phyloP scores from a whole-genome alignment of 2,113 vertebrate genomes.

The Aspidoscelis tigris region DNA sequence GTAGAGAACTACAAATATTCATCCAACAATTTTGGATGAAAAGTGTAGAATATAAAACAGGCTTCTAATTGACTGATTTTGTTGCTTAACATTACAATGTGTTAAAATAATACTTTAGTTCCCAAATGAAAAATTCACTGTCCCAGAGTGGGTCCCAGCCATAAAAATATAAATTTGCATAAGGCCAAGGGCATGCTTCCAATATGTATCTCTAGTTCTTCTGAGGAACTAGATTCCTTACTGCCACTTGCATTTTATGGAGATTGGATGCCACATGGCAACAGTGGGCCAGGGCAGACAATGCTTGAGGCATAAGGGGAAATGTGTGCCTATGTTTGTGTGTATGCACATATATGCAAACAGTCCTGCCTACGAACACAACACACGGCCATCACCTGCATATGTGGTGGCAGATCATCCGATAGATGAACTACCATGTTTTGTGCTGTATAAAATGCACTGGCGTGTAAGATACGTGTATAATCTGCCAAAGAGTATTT shows the following conservation, averaged over 20 bases:
- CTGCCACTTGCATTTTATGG: too few relatives aligned
- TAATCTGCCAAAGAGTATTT: too few relatives aligned
- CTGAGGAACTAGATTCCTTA: background rate
- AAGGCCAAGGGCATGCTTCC: background rate
- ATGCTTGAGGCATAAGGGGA: background rate
- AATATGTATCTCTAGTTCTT: background rate
- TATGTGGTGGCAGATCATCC: background rate
- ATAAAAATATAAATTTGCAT: background rate
- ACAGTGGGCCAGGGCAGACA: background rate
- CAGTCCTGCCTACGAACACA: too few relatives aligned
- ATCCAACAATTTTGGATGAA: background rate
- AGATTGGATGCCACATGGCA: background rate
- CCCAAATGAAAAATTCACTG: too few relatives aligned
- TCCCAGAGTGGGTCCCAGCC: too few relatives aligned
- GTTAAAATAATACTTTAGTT: background rate
- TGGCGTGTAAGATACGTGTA: too few relatives aligned
- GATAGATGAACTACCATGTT: too few relatives aligned
- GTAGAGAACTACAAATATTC: too few relatives aligned
- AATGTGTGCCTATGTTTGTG: background rate
- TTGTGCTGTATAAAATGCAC: too few relatives aligned
- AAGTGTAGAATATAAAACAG: background rate
- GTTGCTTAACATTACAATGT: too few relatives aligned
- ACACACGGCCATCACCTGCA: too few relatives aligned
- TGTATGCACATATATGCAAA: background rate
- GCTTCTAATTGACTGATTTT: background rate